phyloP scores from a whole-genome alignment of 2,797 vertebrate genomes.

The Pangasius macronema region DNA sequence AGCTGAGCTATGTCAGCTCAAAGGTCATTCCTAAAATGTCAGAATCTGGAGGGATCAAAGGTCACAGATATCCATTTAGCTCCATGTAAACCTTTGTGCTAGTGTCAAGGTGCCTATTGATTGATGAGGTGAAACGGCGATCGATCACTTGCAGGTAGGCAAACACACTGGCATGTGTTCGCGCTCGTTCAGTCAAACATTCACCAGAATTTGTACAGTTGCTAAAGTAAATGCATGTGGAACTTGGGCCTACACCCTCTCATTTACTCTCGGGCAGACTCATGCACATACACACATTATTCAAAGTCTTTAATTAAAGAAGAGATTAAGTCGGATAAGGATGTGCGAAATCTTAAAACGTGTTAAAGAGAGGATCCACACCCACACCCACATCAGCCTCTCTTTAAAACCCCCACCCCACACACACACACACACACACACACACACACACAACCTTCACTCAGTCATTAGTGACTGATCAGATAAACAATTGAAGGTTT shows the following conservation, averaged over 20 bases:
- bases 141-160: constrained; percentile 58
- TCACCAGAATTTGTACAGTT: background rate
- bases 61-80: constrained; percentile 61
- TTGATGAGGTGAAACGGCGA: constrained; percentile 60
- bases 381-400: constrained; percentile 51
- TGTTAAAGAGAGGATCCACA: constrained; percentile 50
- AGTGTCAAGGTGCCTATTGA: constrained; percentile 62
- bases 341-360: constrained; percentile 40
- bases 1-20: constrained; percentile 58
- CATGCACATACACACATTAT: constrained; percentile 10
- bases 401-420: constrained; percentile 53
- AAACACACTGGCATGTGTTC: constrained; percentile 13
- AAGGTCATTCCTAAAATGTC: constrained; percentile 70
- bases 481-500: constrained; percentile 64
- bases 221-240: background rate
- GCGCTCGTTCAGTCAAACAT: constrained; percentile 24
- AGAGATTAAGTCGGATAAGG: constrained; percentile 42
- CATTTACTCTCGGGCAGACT: constrained; percentile 30
- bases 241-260: background rate
- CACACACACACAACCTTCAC: constrained; percentile 46
- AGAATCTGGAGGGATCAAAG: constrained; percentile 57
- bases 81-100: constrained; percentile 58
- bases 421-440: background rate
- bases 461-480: constrained; percentile 61
- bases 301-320: constrained; percentile 56